Base-by-base conservation (phyloP, 1,140 invertebrate species). In the Tenebrio molitor region DNA sequence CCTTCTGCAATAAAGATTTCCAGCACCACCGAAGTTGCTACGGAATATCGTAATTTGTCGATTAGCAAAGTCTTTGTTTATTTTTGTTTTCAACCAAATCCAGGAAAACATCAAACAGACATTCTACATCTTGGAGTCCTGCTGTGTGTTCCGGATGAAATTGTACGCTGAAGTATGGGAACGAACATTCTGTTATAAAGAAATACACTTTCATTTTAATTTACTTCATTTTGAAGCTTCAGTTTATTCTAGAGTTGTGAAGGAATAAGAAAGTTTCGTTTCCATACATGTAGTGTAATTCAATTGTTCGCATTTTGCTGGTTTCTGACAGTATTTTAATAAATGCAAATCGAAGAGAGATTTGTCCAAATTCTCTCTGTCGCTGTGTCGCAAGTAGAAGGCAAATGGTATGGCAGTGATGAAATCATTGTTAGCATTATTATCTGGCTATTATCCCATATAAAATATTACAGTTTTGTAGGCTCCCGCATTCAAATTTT, bases 141-240 rank as follows among this genome's bases (percentile, higher is more conserved):
- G 96, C 97, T 62, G 90, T 93, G 80, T 99, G 97, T 84, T 99
- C 98, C 0, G 98, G 98, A 87, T 99, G 98, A 83, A 99, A 99
- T 84, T 99, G 98, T 0, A 99, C 97, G 80, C 96, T 98, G 80
- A 91, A 94, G 74, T 88, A 98, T 1, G 98, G 98, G 29, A 93
- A 85, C 0, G 78, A 85, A 71, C 75, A 76, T 39, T 12, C 4
- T 23, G 7, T 34, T 67, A 53, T 74, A 71, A 64, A 72, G 41
- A 64, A 25, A 10, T 16, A 19, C 21, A 3, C 69, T 44, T 62
- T 72, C 19, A 17, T 33, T 19, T 2, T 14, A 29, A 85, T 85
- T 86, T 84, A 97, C 92, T 92, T 95, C 89, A 98, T 93, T 88
- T 99, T 99, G 79, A 88, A 96, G 5, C 95, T 97, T 91, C 91